These are phyloP conservation scores for Tachina lurida DNA, from an alignment of 2,888 invertebrate species.

Conservation along the genomic window DNA sequence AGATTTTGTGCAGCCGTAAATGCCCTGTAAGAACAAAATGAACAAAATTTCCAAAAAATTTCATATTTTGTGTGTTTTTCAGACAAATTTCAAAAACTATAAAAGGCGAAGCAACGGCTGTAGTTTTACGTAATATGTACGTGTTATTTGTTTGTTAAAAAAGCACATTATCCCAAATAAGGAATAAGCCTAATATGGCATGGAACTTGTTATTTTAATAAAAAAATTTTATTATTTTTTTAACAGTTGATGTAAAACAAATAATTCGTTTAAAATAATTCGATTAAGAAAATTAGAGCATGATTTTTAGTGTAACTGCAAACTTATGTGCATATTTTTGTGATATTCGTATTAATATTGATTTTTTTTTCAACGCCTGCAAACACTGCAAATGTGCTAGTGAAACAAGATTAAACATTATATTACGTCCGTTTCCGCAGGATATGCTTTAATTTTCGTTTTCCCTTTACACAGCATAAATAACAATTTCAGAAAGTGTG, in stretches of 20 bases:
- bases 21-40: too few species aligned
- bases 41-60: too few species aligned
- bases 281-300: background rate
- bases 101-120: too few species aligned
- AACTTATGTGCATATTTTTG: background rate
- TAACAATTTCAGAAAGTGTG: constrained; percentile 10
- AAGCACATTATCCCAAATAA: too few species aligned
- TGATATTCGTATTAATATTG: background rate
- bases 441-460: constrained; percentile 42
- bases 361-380: constrained; percentile 21
- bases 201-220: too few species aligned
- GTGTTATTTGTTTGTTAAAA: too few species aligned
- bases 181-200: too few species aligned
- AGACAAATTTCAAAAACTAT: too few species aligned
- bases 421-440: constrained; percentile 50
- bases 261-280: background rate
- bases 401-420: constrained; percentile 35
- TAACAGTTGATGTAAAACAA: background rate
- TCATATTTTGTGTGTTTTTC: too few species aligned
- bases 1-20: too few species aligned
- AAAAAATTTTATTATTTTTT: too few species aligned
- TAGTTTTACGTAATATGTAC: too few species aligned
- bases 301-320: background rate
- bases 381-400: background rate
- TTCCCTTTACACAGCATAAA: background rate